A percentile compares a stretch with the other conserved stretches of the same genome.
Evolutionary conservation across 2,797 vertebrate species (phyloP).

Genomic region (Garrulus glandarius): DNA sequence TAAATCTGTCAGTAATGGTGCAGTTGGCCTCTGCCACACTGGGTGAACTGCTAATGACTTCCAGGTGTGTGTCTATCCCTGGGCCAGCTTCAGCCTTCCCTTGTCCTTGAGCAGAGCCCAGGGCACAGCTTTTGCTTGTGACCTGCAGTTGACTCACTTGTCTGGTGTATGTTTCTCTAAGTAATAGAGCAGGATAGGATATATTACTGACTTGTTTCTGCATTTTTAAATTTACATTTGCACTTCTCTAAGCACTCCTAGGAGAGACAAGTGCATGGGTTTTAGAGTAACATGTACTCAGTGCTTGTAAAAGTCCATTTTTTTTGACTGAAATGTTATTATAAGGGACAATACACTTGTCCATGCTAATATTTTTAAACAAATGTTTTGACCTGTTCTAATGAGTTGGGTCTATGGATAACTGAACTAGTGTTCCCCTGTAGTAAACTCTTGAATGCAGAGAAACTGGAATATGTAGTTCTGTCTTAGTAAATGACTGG

Average conservation of each 20-base stretch:
- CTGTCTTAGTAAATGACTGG: neutral
- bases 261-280: neutral
- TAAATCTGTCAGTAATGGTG: neutral
- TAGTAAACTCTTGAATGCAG: neutral
- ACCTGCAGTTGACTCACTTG: neutral
- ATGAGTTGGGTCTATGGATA: neutral
- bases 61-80: neutral
- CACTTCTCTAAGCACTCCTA: neutral
- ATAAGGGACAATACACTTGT: neutral
- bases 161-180: rapidly evolving
- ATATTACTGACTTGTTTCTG: neutral
- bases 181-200: neutral
- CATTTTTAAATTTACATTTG: neutral
- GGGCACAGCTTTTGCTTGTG: neutral
- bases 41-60: neutral
- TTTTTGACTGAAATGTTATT: neutral
- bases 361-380: neutral
- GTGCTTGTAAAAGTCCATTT: neutral
- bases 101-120: neutral
- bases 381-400: neutral
- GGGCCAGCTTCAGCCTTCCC: neutral
- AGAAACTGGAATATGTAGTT: neutral
- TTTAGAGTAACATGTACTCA: neutral
- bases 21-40: neutral
- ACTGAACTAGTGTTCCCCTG: neutral